phyloP scores from a whole-genome alignment of 2,797 vertebrate species.

The Rousettus madagascariensis region DNA sequence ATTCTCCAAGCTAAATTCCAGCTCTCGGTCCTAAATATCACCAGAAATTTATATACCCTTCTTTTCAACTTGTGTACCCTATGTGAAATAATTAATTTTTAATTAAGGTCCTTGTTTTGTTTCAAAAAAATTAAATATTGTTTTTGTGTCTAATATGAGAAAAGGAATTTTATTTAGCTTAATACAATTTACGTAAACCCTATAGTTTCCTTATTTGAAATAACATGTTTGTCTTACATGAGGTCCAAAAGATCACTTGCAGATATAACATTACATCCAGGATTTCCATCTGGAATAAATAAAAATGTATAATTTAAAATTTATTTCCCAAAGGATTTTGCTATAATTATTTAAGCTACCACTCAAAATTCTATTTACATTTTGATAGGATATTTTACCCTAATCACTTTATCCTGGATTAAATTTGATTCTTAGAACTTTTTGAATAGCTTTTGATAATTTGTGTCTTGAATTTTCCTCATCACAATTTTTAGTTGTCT shows the following conservation, averaged over 20 bases:
- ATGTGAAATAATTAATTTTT: background rate
- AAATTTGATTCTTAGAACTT: constrained; percentile 36
- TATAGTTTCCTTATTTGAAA: constrained; percentile 38
- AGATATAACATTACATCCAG: background rate
- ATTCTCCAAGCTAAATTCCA: background rate
- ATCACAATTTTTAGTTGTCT: background rate
- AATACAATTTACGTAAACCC: background rate
- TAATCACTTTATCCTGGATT: background rate
- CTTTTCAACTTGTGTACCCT: background rate
- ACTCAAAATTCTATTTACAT: background rate
- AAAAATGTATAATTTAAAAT: constrained; percentile 33
- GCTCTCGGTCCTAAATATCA: background rate
- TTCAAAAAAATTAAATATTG: constrained; percentile 37
- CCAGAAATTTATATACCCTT: background rate
- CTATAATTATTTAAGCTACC: constrained; percentile 18
- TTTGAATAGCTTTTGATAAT: constrained; percentile 8
- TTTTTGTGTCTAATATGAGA: background rate
- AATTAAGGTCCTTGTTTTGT: background rate
- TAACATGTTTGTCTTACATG: background rate
- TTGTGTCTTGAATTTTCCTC: background rate
- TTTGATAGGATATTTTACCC: background rate
- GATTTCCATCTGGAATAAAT: constrained; percentile 16
- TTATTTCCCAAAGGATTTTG: background rate
- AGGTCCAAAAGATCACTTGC: constrained; percentile 28
- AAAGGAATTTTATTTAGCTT: background rate